A percentile compares a stretch with the other conserved stretches of the same genome.
phyloP scores from a whole-genome alignment of 2,888 invertebrate species.

The Drosophila cognata region DNA sequence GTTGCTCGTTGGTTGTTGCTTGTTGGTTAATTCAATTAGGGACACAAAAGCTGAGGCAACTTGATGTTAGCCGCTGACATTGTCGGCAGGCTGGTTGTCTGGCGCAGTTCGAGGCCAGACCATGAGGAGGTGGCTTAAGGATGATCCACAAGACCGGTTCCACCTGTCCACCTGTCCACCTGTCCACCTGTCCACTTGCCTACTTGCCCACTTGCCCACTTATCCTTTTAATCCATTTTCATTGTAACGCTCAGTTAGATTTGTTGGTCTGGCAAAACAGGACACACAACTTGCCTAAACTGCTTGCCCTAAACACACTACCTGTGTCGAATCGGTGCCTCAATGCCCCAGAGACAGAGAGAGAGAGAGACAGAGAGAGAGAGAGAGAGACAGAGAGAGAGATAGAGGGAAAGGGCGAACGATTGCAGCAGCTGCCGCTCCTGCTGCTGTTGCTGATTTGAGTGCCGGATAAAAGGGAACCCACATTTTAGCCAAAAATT shows the following conservation, averaged over 20 bases:
- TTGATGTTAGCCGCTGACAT: slow-evolving; percentile 24
- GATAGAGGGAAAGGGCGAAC: neutral
- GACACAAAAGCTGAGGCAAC: slow-evolving; percentile 26
- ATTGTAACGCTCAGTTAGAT: slow-evolving; percentile 44
- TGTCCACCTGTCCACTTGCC: neutral
- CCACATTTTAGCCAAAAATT: slow-evolving; percentile 37
- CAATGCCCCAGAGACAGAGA: slow-evolving; percentile 1
- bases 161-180: neutral
- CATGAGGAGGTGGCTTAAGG: neutral
- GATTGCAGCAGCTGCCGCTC: slow-evolving; percentile 31
- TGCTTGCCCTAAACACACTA: slow-evolving; percentile 10
- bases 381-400: neutral
- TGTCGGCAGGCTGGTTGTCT: neutral
- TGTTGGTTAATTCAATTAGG: slow-evolving; percentile 49
- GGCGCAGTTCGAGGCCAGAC: slow-evolving; percentile 14
- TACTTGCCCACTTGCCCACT: slow-evolving; percentile 26
- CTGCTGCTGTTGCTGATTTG: slow-evolving; percentile 52
- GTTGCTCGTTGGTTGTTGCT: neutral
- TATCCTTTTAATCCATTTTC: slow-evolving; percentile 65
- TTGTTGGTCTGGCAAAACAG: slow-evolving; percentile 24
- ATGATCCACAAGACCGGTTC: slow-evolving; percentile 2
- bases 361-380: neutral
- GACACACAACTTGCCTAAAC: slow-evolving; percentile 14
- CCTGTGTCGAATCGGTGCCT: slow-evolving; percentile 14
- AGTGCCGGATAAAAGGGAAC: slow-evolving; percentile 39